These are phyloP conservation scores for Loripinus fragilis DNA, from an alignment of 2,888 invertebrate species.

Conservation along the genomic window DNA sequence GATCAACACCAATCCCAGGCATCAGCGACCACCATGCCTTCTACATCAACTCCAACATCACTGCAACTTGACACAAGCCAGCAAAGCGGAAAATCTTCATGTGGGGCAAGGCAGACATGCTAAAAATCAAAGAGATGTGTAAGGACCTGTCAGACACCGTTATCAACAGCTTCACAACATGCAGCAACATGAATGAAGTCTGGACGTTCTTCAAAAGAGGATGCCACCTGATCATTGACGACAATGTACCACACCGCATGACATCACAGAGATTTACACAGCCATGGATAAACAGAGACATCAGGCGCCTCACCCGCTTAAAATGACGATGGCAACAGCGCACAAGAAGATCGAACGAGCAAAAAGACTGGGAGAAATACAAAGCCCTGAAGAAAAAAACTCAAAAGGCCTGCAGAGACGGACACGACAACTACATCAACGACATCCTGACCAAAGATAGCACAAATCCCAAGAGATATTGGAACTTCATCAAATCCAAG, in stretches of 20 bases:
- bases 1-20: constrained; percentile 23
- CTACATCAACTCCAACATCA: constrained; percentile 21
- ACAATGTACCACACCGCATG: neutral
- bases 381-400: neutral
- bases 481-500: no score
- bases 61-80: constrained; percentile 10
- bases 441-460: no score
- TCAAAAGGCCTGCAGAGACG: no score
- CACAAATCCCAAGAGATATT: no score
- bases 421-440: no score
- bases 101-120: constrained; percentile 21
- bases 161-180: neutral
- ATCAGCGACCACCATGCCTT: constrained; percentile 38
- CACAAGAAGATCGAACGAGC: no score
- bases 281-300: no score
- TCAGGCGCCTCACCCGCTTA: no score
- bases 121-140: neutral
- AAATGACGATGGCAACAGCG: no score
- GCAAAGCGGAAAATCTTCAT: constrained; percentile 15
- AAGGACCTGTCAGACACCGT: neutral
- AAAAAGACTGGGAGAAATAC: no score
- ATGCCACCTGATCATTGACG: constrained; percentile 7
- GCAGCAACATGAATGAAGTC: neutral
- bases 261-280: neutral
- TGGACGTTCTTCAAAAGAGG: constrained; percentile 10